phyloP scores from a whole-genome alignment of 2,888 invertebrate genomes.

The Elegia similella region DNA sequence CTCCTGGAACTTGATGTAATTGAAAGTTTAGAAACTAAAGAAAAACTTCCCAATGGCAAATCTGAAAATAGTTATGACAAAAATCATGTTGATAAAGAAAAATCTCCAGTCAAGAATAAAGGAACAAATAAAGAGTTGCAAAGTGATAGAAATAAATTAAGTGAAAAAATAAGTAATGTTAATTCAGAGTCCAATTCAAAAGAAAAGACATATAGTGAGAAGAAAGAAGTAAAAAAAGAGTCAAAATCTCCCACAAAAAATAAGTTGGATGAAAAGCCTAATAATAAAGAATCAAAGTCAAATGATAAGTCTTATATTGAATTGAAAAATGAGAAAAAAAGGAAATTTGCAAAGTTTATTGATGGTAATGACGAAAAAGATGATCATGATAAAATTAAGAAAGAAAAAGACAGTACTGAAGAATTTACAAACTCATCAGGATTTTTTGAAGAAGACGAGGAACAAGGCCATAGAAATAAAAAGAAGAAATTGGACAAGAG shows the following conservation, averaged over 20 bases:
- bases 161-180: too few relatives aligned
- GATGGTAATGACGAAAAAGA: constrained; percentile 29
- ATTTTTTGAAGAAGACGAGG: constrained; percentile 19
- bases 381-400: constrained; percentile 29
- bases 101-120: constrained; percentile 18
- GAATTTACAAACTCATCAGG: constrained; percentile 5
- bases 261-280: constrained; percentile 23
- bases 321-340: constrained; percentile 41
- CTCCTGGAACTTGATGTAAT: constrained; percentile 84
- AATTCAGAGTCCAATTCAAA: too few relatives aligned
- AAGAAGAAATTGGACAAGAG: constrained; percentile 34
- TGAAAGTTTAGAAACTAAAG: constrained; percentile 38
- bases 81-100: constrained; percentile 18
- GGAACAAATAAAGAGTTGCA: constrained; percentile 4
- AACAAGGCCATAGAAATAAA: constrained; percentile 28
- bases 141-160: constrained; percentile 1
- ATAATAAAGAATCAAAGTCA: constrained; percentile 26
- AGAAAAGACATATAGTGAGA: neutral
- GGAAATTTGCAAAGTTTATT: constrained; percentile 56
- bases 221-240: constrained; percentile 21
- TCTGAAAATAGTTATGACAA: too few relatives aligned
- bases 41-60: constrained; percentile 17
- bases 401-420: constrained; percentile 30
- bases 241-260: constrained; percentile 21
- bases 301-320: constrained; percentile 32